These are phyloP conservation scores for Hyalella azteca DNA, from an alignment of 2,888 invertebrate species.

Conservation along the genomic window DNA sequence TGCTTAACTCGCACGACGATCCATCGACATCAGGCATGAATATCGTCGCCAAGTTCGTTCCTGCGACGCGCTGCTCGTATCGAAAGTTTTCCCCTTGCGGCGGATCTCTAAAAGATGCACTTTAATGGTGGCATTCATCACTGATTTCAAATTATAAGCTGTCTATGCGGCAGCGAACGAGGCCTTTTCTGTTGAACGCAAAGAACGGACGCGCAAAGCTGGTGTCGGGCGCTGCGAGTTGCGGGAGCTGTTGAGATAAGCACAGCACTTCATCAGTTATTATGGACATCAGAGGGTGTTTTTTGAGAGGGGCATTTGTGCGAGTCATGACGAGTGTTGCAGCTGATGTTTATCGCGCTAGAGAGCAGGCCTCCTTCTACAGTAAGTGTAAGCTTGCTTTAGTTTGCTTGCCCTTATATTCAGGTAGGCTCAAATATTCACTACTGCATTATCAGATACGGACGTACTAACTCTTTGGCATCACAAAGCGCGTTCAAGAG, in stretches of 20 bases:
- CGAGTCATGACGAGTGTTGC: constrained; percentile 34
- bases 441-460: too few species aligned
- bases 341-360: constrained; percentile 11
- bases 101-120: neutral
- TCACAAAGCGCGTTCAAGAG: too few species aligned
- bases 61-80: neutral
- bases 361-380: neutral
- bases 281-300: constrained; percentile 30
- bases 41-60: neutral
- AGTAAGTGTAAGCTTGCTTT: neutral
- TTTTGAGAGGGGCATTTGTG: constrained; percentile 23
- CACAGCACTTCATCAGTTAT: constrained; percentile 18
- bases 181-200: constrained; percentile 14
- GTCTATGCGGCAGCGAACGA: neutral
- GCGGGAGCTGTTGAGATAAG: constrained; percentile 31
- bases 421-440: too few species aligned
- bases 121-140: constrained; percentile 32
- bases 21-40: neutral
- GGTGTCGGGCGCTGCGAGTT: neutral
- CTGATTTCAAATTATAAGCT: constrained; percentile 25
- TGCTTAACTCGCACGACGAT: neutral
- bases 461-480: too few species aligned
- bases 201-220: neutral
- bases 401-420: too few species aligned
- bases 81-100: constrained; percentile 17